Conservation (phyloP, 2,888 invertebrate genomes). For the Coenonympha arcania region DNA sequence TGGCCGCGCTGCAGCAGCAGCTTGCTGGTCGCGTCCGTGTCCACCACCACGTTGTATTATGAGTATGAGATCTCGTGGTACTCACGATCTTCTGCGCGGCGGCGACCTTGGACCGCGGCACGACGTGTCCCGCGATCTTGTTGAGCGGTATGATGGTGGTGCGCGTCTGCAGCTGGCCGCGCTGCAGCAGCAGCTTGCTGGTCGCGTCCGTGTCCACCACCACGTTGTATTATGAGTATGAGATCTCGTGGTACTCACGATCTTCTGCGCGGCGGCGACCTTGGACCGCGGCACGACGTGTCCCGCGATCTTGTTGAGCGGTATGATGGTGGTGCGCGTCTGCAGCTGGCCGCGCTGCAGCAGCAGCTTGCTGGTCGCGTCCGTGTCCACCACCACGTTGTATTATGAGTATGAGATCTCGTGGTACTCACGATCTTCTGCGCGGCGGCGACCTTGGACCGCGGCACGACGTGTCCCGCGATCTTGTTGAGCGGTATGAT, state of each 20-base stretch:
- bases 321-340: constrained; percentile 88
- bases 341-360: constrained; percentile 87
- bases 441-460: constrained; percentile 76
- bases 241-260: constrained; percentile 68
- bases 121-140: constrained; percentile 80
- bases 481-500: constrained; percentile 95
- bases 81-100: constrained; percentile 81
- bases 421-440: constrained; percentile 77
- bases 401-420: constrained; percentile 51
- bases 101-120: constrained; percentile 75
- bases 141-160: constrained; percentile 94
- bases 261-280: constrained; percentile 78
- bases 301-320: constrained; percentile 88
- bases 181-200: constrained; percentile 87
- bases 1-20: constrained; percentile 87
- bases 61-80: constrained; percentile 22
- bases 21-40: constrained; percentile 78
- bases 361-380: constrained; percentile 84
- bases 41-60: constrained; percentile 44
- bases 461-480: constrained; percentile 75
- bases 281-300: constrained; percentile 74
- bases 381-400: neutral
- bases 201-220: constrained; percentile 58
- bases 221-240: constrained; percentile 50
- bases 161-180: constrained; percentile 84